phyloP scores from a whole-genome alignment of 1,140 invertebrate genomes.

The Maconellicoccus hirsutus region DNA sequence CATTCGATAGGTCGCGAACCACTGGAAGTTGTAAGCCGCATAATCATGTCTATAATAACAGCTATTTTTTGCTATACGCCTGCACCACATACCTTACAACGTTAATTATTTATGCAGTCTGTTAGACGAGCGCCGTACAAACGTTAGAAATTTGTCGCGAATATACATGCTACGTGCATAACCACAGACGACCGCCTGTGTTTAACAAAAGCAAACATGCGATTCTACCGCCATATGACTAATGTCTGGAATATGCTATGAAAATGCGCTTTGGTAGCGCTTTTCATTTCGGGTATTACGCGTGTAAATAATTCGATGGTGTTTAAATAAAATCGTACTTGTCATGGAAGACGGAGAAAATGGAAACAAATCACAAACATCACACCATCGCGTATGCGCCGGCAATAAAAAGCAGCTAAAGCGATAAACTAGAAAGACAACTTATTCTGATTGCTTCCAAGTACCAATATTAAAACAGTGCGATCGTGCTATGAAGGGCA shows the following conservation, averaged over 20 bases:
- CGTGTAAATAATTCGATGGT: too few species aligned
- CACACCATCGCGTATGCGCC: neutral
- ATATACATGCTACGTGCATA: neutral
- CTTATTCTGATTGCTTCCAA: conserved; percentile 17
- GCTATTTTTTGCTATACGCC: neutral
- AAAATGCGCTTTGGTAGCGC: neutral
- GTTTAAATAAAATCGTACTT: too few species aligned
- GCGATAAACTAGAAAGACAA: conserved; percentile 11
- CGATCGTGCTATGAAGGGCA: neutral
- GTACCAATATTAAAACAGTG: conserved; percentile 10
- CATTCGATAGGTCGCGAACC: neutral
- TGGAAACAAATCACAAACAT: conserved; percentile 2
- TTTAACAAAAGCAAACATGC: neutral
- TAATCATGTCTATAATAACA: neutral
- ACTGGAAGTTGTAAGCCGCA: neutral
- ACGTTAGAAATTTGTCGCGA: neutral
- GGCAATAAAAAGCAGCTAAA: conserved; percentile 9
- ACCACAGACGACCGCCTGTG: neutral
- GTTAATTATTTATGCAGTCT: conserved; percentile 4
- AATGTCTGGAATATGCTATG: neutral
- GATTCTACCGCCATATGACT: neutral
- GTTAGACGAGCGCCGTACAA: neutral
- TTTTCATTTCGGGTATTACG: too few species aligned
- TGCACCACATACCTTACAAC: neutral
- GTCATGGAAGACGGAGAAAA: too few species aligned